These are phyloP conservation scores for Drosophila nigromelanica DNA, from an alignment of 1,140 invertebrate species.

Conservation along the genomic window DNA sequence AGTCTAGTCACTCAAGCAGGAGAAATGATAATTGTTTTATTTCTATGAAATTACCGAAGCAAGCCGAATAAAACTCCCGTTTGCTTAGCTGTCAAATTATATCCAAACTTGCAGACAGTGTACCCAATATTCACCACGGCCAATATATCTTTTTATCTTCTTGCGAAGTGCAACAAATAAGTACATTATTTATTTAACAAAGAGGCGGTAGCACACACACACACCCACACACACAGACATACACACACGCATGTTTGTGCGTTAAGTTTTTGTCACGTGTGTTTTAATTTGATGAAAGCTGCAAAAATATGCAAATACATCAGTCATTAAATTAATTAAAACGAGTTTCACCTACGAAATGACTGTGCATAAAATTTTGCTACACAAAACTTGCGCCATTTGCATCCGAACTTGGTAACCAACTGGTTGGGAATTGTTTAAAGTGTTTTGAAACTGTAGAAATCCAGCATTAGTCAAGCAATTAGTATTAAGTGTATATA, in stretches of 20 bases:
- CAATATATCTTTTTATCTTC: constrained; percentile 14
- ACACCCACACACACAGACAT: constrained; percentile 8
- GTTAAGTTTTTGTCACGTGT: constrained; percentile 49
- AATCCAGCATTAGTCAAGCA: neutral
- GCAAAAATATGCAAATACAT: constrained; percentile 65
- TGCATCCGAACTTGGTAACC: neutral
- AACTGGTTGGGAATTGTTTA: neutral
- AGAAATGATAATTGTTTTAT: too few relatives aligned
- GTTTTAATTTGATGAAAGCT: constrained; percentile 56
- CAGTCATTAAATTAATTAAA: constrained; percentile 77
- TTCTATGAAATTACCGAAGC: too few relatives aligned
- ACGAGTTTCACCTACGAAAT: constrained; percentile 46
- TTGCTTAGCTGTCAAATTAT: neutral
- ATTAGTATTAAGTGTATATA: constrained; percentile 14
- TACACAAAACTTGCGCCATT: constrained; percentile 6
- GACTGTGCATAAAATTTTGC: constrained; percentile 48
- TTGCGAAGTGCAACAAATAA: constrained; percentile 47
- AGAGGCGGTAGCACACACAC: neutral
- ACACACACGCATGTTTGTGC: constrained; percentile 9
- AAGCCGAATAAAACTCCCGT: too few relatives aligned
- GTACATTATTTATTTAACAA: constrained; percentile 58
- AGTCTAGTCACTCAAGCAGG: too few relatives aligned
- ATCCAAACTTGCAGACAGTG: neutral
- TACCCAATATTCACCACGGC: neutral
- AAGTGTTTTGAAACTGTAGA: neutral